Evolutionary conservation across 2,113 vertebrate genomes (phyloP), one percentile per base, ranked within the genome.

Genomic region (Rhea americana): DNA sequence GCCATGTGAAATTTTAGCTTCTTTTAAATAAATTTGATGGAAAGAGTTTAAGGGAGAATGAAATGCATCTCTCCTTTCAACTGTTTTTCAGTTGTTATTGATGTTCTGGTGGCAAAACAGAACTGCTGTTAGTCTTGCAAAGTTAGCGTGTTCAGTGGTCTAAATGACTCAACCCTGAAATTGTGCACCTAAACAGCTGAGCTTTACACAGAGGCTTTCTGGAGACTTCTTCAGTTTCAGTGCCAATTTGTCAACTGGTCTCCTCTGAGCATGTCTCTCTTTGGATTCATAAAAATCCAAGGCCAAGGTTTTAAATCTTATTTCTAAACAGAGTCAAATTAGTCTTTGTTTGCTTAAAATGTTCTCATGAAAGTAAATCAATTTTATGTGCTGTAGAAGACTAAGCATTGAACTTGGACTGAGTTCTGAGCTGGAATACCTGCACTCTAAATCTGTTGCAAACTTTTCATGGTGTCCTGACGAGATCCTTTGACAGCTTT

Each of bases 1-100:
- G 86, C 45, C 87, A 70, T 73, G 80, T 61, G 78, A 91, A 89
- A 93, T 76, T 86, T 87, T 53, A 53, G 6, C 65, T 82, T 6
- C 8, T 56, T 71, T 85, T 48, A 80, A 91, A 55, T 75, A 87
- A 91, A 39, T 63, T 43, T n/a, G 56, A 82, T 56, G 13, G 59
- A 35, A 91, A 39, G 4, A 35, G 18, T n/a, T 81, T 24, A 50
- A 66, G 32, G 25, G 26, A 84, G 71, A 62, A 66, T 50, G 30
- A 85, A 87, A 78, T 17, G 13, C 35, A 21, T 62, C 20, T 86
- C 59, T 43, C 16, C 26, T 80, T 86, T 35, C 73, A 85, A 26
- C n/a, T 35, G 56, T 73, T 45, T 63, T 87, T 61, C 3, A 22
- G 24, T 39, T 88, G 50, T 72, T 93, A 73, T 84, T 67, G 66